Conservation (phyloP, 2,888 invertebrate species). For the Tridacna gigas region DNA sequence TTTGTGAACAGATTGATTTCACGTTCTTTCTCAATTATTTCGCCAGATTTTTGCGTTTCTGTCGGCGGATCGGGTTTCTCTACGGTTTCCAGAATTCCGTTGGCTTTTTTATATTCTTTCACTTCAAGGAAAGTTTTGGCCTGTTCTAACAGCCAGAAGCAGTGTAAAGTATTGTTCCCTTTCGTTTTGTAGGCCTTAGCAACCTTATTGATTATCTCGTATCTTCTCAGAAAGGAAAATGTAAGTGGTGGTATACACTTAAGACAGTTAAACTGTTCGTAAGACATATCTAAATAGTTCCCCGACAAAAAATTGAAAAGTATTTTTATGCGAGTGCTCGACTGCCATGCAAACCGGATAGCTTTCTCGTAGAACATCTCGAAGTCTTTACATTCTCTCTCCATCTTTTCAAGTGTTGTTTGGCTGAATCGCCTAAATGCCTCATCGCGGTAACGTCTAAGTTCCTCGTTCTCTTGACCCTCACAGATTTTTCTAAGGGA, state of each 20-base stretch:
- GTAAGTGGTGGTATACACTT: neutral
- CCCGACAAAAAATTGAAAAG: neutral
- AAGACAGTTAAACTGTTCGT: neutral
- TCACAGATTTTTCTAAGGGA: neutral
- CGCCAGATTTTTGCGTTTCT: neutral
- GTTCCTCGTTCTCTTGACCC: neutral
- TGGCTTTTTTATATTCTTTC: neutral
- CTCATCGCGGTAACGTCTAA: neutral
- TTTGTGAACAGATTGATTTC: no score
- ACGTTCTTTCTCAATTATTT: neutral
- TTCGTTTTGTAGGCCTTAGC: neutral
- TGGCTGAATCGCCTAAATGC: neutral
- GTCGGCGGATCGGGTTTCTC: no score
- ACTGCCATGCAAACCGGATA: neutral
- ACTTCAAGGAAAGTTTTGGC: neutral
- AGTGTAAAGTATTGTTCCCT: neutral
- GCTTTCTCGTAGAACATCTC: neutral
- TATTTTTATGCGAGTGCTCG: neutral
- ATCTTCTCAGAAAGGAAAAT: neutral
- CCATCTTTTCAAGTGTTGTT: neutral
- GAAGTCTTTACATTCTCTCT: slow-evolving; percentile 2
- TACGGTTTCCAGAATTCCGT: neutral
- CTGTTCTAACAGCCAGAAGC: neutral
- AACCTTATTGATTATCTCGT: neutral
- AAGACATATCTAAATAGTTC: neutral